Conservation (phyloP, 2,888 invertebrate species). For the Maniola hyperantus region DNA sequence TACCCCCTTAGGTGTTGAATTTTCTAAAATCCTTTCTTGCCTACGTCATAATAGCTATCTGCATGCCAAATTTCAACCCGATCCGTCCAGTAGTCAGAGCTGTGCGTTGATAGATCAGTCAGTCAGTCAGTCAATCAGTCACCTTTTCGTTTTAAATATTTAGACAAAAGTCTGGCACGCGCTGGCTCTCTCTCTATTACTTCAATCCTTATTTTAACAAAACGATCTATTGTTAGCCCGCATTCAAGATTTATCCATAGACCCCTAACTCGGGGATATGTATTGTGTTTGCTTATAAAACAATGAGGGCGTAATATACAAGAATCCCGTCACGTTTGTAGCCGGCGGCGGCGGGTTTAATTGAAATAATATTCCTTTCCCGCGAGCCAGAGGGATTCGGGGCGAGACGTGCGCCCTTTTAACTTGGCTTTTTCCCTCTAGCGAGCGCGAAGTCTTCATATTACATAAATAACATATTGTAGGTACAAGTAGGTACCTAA, state of each 20-base stretch:
- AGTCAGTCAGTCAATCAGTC: too few relatives aligned
- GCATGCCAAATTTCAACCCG: too few relatives aligned
- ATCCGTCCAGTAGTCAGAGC: too few relatives aligned
- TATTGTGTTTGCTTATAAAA: constrained; percentile 19
- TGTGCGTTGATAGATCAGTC: too few relatives aligned
- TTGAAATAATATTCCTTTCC: constrained; percentile 77
- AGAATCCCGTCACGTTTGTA: constrained; percentile 25
- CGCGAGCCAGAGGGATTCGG: constrained; percentile 67
- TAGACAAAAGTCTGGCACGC: too few relatives aligned
- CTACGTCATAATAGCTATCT: too few relatives aligned
- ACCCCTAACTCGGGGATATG: background rate
- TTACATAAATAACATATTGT: constrained; percentile 49
- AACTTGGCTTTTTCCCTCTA: constrained; percentile 55
- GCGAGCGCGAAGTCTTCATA: constrained; percentile 72
- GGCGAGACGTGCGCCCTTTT: constrained; percentile 58
- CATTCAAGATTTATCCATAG: background rate
- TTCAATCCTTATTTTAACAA: too few relatives aligned
- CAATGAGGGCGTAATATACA: constrained; percentile 20
- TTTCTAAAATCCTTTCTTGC: too few relatives aligned
- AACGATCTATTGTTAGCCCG: background rate
- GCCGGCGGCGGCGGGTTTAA: constrained; percentile 43
- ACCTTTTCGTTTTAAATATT: too few relatives aligned
- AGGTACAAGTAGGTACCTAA: too few relatives aligned
- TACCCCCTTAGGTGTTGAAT: too few relatives aligned
- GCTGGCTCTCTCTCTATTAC: too few relatives aligned